Base-by-base conservation (phyloP, 1,140 invertebrate species). In the Antheraea mylitta region DNA sequence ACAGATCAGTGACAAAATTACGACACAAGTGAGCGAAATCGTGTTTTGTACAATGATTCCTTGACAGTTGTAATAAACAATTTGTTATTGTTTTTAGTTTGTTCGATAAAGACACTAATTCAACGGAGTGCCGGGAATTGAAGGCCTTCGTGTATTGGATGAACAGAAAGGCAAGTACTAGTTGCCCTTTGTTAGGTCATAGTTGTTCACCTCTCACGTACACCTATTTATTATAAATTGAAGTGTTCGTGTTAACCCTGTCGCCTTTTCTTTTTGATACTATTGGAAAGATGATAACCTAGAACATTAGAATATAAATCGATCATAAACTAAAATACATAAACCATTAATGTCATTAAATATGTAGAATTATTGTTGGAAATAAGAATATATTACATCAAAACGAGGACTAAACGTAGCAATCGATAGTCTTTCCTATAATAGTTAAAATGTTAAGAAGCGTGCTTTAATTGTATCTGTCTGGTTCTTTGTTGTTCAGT, bases 161-260 rank as follows among this genome's bases (percentile, higher is more conserved):
- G 89, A 86, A 82, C 82, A 88, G 81, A 90, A 90, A 91, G 89
- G 89, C 89, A 89, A 91, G 89, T 91, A 87, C 66, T 71, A 69
- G 48, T 66, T 80, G 84, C 79, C 86, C 85, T 86, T 88, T 90
- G 85, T 82, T 84, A 77, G 81, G 76, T 81, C 74, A 75, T 76
- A 74, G 38, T 42, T 65, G 73, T 68, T 81, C 77, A 82, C 76
- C 75, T 81, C 80, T 82, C 75, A 78, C 75, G 66, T 76, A 74
- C 22, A 30, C 4, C 22, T 30, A 30, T 30, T 30, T 30, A 30
- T 30, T 30, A 30, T 30, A 30, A 30, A 30, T 30, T 30, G 22
- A 30, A 30, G 4, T 30, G 4, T 30, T 30, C 1, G 4, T 30
- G 22, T 30, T 42, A 42, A 9, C 7, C 8, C 7, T 11, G 11